Evolutionary conservation across 2,888 invertebrate genomes (phyloP).

Genomic region (Stenodera caucasica): DNA sequence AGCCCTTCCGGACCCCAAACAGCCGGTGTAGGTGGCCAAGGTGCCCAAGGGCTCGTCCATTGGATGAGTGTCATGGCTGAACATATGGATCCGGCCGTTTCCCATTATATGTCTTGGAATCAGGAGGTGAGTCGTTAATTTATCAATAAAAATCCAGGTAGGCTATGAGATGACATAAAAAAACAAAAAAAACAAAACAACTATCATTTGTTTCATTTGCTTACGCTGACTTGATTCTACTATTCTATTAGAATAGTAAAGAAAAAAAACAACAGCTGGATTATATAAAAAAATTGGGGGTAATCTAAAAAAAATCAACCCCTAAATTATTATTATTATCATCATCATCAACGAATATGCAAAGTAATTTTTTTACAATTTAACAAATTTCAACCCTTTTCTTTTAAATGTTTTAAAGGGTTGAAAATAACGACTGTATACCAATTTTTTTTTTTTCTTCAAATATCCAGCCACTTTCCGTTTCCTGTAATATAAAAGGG

Average conservation of each 20-base stretch:
- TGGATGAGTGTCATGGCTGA: constrained; percentile 98
- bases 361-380: not conserved
- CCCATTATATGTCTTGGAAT: constrained; percentile 68
- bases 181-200: not conserved
- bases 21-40: constrained; percentile 64
- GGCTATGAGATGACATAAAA: constrained; percentile 9
- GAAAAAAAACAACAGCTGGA: not conserved
- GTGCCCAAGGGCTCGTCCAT: constrained; percentile 82
- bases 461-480: constrained; percentile 2
- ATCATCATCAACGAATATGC: not conserved
- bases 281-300: not conserved
- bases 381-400: not conserved
- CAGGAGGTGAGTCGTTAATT: constrained; percentile 63
- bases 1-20: constrained; percentile 58
- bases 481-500: constrained; percentile 1
- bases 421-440: not conserved
- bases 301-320: not conserved
- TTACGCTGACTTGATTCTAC: not conserved
- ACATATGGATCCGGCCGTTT: constrained; percentile 85
- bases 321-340: not conserved
- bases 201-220: not conserved
- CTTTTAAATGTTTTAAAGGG: too few relatives aligned
- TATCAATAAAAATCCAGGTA: constrained; percentile 2
- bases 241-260: not conserved
- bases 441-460: not conserved